Base-by-base conservation (phyloP, 2,888 invertebrate species). In the Cybosia mesomella region DNA sequence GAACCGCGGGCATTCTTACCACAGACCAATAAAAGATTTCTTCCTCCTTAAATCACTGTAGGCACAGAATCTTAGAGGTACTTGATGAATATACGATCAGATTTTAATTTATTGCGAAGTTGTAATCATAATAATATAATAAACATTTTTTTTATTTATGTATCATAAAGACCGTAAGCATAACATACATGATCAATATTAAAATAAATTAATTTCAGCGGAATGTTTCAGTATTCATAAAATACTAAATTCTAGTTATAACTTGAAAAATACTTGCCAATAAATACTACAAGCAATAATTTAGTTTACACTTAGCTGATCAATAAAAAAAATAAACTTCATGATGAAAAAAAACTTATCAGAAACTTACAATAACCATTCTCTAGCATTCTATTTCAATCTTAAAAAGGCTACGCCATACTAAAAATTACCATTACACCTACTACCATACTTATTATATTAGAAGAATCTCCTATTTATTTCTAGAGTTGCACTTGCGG, bases 151-250 rank as follows among this genome's bases (percentile, higher is more conserved):
- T n/a, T 22, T 36, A 32, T 9, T 32, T n/a, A 18, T 34, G 34
- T 1, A 8, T 22, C 21, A 55, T 54, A 10, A 24, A 22, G n/a
- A 49, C 8, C 8, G 49, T 55, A 55, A 13, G 7, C 22, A 55
- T 24, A 55, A 55, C 24, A 10, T 4, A 28, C 10, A 18, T 28
- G 4, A 15, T 34, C 28, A 34, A 1, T 32, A 60, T 8, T 4
- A 13, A 60, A 28, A 22, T 36, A 13, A 5, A 22, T 28, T 58
- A 0, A 70, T 62, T 74, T 75, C 70, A 81, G 82, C 84, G 91
- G 91, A 90, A 91, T 91, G 91, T 90, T 80, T 83, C 76, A 89
- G 87, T 87, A 89, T 58, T 55, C 68, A 68, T 58, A 70, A 67
- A 39, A 59, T 43, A 74, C 64, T 75, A 60, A 68, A 69, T 63